Conservation (phyloP, 2,888 invertebrate genomes). For the Caenorhabditis imperialis region DNA sequence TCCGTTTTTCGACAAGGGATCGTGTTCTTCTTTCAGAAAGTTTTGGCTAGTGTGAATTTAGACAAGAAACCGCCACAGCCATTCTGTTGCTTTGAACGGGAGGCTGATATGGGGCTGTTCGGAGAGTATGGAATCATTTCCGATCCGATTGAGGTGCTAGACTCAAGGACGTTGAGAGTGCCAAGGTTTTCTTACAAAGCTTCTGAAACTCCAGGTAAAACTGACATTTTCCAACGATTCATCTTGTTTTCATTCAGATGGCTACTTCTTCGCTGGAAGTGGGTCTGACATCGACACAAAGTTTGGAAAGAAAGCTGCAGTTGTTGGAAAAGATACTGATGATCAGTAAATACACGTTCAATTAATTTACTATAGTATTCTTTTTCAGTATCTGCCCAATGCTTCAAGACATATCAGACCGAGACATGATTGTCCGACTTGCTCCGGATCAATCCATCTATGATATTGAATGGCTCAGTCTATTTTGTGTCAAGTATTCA, state of each 20-base stretch:
- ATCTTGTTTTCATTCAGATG: slow-evolving; percentile 61
- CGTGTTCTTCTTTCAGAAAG: slow-evolving; percentile 25
- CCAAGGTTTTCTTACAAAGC: slow-evolving; percentile 71
- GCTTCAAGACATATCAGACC: slow-evolving; percentile 65
- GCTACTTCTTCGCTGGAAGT: slow-evolving; percentile 71
- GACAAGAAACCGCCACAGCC: slow-evolving; percentile 61
- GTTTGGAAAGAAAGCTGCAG: slow-evolving; percentile 69
- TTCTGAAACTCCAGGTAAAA: slow-evolving; percentile 74
- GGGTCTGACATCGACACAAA: slow-evolving; percentile 63
- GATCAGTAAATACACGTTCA: slow-evolving; percentile 45
- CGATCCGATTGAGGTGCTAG: slow-evolving; percentile 66
- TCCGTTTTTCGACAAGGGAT: too few species aligned
- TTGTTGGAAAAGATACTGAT: slow-evolving; percentile 66
- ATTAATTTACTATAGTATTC: neutral
- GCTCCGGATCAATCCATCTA: slow-evolving; percentile 68
- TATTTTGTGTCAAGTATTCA: slow-evolving; percentile 66
- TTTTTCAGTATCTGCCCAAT: slow-evolving; percentile 71
- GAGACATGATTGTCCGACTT: slow-evolving; percentile 65
- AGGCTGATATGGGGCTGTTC: slow-evolving; percentile 60
- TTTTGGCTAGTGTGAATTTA: slow-evolving; percentile 14
- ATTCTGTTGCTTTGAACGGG: slow-evolving; percentile 69
- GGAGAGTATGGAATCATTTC: slow-evolving; percentile 64
- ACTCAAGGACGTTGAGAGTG: slow-evolving; percentile 68
- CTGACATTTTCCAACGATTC: too few species aligned
- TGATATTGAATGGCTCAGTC: slow-evolving; percentile 70